phyloP scores from a whole-genome alignment of 2,113 vertebrate genomes.

The Macroglossus sobrinus region DNA sequence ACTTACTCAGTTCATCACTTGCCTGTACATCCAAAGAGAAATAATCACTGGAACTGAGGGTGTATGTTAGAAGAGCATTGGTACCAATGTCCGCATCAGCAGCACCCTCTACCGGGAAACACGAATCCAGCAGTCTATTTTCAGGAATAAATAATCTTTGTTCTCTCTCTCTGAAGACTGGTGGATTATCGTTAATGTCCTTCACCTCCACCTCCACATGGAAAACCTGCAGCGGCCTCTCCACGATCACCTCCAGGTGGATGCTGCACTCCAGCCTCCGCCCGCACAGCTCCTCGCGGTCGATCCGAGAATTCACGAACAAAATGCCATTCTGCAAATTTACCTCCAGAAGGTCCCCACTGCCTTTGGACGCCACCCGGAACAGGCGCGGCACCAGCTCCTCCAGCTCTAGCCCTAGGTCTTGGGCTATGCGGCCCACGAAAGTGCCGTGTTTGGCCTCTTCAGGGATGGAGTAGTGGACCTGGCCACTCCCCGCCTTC shows the following conservation, averaged over 20 bases:
- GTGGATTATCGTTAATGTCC: constrained; percentile 88
- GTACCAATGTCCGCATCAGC: constrained; percentile 80
- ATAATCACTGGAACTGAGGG: constrained; percentile 77
- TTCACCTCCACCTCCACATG: constrained; percentile 82
- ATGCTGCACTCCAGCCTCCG: constrained; percentile 52
- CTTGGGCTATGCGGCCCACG: constrained; percentile 79
- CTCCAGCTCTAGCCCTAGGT: constrained; percentile 79
- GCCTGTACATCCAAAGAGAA: constrained; percentile 78
- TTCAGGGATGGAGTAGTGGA: constrained; percentile 82
- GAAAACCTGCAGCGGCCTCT: constrained; percentile 82
- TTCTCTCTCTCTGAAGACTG: constrained; percentile 59
- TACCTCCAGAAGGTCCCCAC: constrained; percentile 63
- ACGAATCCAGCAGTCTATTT: constrained; percentile 71
- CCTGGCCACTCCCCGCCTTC: constrained; percentile 47
- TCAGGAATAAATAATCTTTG: constrained; percentile 82
- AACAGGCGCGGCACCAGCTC: constrained; percentile 76
- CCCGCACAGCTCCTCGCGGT: constrained; percentile 78
- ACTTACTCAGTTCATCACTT: constrained; percentile 74
- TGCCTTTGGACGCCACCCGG: constrained; percentile 65
- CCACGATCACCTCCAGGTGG: constrained; percentile 77
- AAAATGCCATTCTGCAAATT: constrained; percentile 59
- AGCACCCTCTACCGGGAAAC: constrained; percentile 79
- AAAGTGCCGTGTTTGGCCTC: constrained; percentile 80
- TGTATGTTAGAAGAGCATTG: constrained; percentile 83
- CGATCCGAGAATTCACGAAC: constrained; percentile 56